Conservation (phyloP, 1,140 invertebrate genomes). For the Atta colombica region DNA sequence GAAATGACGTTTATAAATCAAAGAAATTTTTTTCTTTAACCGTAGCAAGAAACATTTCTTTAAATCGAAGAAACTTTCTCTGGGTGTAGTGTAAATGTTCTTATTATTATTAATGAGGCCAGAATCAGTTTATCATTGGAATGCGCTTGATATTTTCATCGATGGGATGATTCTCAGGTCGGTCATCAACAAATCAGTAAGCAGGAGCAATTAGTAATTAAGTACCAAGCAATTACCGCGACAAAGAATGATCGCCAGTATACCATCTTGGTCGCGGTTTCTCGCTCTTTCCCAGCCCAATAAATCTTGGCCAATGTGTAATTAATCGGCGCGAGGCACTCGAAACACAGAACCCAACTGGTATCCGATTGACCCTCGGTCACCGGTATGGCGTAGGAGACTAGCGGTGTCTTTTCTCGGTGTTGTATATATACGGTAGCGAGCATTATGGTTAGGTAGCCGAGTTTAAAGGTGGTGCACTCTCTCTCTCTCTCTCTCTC, state of each 20-base stretch:
- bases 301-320: conserved; percentile 79
- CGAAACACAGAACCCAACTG: conserved; percentile 75
- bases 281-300: conserved; percentile 58
- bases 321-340: conserved; percentile 82
- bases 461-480: conserved; percentile 51
- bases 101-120: not conserved
- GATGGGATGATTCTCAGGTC: conserved; percentile 47
- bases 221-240: conserved; percentile 74
- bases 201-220: conserved; percentile 78
- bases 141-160: conserved; percentile 50
- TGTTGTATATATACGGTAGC: conserved; percentile 70
- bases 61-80: no score
- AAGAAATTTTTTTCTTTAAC: no score
- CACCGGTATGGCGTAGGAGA: conserved; percentile 60
- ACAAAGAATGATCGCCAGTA: conserved; percentile 73
- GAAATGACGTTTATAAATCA: no score
- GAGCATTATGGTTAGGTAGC: conserved; percentile 64
- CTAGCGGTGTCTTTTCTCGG: conserved; percentile 67
- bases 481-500: not conserved
- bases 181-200: conserved; percentile 36
- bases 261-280: conserved; percentile 71
- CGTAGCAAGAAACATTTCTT: no score
- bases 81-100: no score
- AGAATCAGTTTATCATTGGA: not conserved
- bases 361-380: conserved; percentile 81